phyloP scores from a whole-genome alignment of 2,888 invertebrate genomes.

The Ypsolopha scabrella region DNA sequence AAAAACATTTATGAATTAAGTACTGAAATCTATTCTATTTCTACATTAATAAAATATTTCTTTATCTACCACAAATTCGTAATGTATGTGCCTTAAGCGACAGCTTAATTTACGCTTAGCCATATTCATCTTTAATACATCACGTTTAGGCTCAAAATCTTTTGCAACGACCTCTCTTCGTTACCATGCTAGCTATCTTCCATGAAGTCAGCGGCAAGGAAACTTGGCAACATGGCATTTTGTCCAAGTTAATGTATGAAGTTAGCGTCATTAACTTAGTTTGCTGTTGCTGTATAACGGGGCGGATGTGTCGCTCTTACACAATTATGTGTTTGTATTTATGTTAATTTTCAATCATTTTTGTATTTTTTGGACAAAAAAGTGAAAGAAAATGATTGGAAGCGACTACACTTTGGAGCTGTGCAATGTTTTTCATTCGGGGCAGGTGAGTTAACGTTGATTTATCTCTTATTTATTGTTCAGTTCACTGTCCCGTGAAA shows the following conservation, averaged over 20 bases:
- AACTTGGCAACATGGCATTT: conserved; percentile 47
- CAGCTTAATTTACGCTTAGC: neutral
- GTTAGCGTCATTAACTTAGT: conserved; percentile 41
- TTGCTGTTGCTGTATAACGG: conserved; percentile 18
- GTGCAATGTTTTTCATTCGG: conserved; percentile 89
- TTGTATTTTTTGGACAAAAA: conserved; percentile 12
- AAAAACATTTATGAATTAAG: too few species aligned
- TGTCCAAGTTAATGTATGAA: conserved; percentile 27
- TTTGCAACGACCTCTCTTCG: conserved; percentile 10
- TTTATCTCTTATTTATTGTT: neutral
- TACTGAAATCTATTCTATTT: too few species aligned
- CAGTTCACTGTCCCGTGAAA: neutral
- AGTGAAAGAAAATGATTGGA: conserved; percentile 73
- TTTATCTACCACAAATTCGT: too few species aligned
- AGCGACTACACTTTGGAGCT: conserved; percentile 90
- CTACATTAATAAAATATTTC: too few species aligned
- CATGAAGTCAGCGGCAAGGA: conserved; percentile 35
- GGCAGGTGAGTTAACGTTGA: conserved; percentile 74
- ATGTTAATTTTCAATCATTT: conserved; percentile 11
- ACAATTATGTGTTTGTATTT: conserved; percentile 23
- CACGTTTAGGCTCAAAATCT: conserved; percentile 15
- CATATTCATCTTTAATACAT: conserved; percentile 17
- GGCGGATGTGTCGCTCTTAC: conserved; percentile 26
- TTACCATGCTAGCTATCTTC: conserved; percentile 29
- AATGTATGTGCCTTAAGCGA: neutral